phyloP scores from a whole-genome alignment of 2,113 vertebrate genomes.

The Cheirogaleus medius region DNA sequence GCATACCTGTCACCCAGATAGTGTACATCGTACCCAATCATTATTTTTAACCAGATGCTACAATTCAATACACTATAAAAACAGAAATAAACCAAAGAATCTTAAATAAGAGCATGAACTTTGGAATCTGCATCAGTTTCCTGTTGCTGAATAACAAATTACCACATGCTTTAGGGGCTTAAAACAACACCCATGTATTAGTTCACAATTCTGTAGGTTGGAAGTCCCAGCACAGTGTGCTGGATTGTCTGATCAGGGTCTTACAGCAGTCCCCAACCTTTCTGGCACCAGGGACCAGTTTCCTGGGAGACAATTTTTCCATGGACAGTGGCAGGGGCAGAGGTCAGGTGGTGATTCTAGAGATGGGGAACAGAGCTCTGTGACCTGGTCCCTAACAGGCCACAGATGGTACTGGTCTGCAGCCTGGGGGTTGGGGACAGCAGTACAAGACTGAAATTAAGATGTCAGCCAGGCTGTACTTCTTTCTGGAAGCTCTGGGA shows the following conservation, averaged over 20 bases:
- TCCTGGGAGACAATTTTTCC: too few species aligned
- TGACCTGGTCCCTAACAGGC: too few species aligned
- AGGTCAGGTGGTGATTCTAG: too few species aligned
- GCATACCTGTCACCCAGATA: too few species aligned
- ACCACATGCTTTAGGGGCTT: neutral
- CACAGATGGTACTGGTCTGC: too few species aligned
- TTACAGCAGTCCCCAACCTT: too few species aligned
- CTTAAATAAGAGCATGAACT: neutral
- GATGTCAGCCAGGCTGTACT: neutral
- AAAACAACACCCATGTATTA: neutral
- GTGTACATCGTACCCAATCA: too few species aligned
- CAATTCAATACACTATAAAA: neutral
- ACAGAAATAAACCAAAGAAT: neutral
- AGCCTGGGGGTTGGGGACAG: too few species aligned
- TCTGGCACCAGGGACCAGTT: too few species aligned
- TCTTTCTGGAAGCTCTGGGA: neutral
- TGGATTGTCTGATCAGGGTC: neutral
- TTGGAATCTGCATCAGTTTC: neutral
- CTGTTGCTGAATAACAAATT: neutral
- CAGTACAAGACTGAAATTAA: neutral
- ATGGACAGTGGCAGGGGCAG: too few species aligned
- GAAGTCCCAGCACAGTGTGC: neutral
- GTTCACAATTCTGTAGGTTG: neutral
- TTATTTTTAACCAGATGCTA: neutral
- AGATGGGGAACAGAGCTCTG: too few species aligned